Evolutionary conservation across 1,140 invertebrate species (phyloP).

Genomic region (Batillaria attramentaria): DNA sequence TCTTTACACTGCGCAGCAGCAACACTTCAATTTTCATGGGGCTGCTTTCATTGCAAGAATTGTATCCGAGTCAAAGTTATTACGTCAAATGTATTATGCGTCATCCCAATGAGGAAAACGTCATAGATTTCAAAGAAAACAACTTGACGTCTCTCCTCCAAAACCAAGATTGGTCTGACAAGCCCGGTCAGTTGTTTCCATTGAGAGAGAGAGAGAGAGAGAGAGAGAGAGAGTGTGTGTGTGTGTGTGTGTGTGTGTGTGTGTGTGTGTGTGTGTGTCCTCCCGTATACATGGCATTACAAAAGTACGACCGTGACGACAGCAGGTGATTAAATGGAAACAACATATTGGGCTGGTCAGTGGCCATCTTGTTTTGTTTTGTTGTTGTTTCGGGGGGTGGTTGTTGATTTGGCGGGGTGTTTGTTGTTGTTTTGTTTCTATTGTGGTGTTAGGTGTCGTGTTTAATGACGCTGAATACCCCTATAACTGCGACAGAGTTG

Average conservation of each 20-base stretch:
- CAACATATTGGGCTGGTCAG: neutral
- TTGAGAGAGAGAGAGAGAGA: constrained; percentile 22
- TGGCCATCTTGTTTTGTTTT: neutral
- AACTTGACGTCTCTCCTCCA: no score
- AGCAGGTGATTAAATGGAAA: neutral
- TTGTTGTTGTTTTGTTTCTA: neutral
- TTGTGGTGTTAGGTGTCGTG: neutral
- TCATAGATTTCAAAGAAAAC: no score
- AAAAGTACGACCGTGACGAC: neutral
- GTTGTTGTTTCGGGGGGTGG: neutral
- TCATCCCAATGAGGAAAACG: no score
- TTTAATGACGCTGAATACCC: neutral
- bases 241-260: constrained; percentile 10
- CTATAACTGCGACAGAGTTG: neutral
- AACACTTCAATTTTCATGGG: no score
- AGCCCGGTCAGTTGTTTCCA: no score
- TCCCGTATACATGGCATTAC: neutral
- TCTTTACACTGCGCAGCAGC: no score
- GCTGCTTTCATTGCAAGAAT: no score
- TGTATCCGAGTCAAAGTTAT: no score
- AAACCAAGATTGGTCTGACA: no score
- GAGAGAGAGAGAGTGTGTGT: constrained; percentile 13
- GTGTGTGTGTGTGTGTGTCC: neutral
- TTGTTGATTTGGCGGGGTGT: no score
- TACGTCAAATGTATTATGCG: no score